Base-by-base conservation (phyloP, 2,888 invertebrate genomes). In the Zelleria hepariella region DNA sequence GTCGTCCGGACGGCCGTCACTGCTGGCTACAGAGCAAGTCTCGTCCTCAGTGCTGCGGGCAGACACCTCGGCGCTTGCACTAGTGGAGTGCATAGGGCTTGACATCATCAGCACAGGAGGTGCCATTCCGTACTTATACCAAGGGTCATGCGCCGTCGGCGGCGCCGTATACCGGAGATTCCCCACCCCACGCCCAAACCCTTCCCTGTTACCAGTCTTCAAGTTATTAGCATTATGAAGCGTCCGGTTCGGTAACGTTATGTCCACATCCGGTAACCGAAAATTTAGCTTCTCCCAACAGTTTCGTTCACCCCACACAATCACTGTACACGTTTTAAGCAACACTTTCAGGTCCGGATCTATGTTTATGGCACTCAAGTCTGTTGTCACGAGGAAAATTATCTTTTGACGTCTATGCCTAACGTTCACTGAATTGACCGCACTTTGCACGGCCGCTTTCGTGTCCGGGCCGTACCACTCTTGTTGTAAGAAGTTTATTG, bases 231-330 rank as follows among this genome's bases (percentile, higher is more conserved):
- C 80, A 65, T 82, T 86, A 75, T 89, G 88, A 74, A 89, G 83
- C 82, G 89, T 90, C 82, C 89, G 89, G 82, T 89, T 88, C 67
- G 91, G 90, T 62, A 90, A 81, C 65, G 89, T 90, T 75, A 89
- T 86, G 76, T 89, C 90, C 68, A 94, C 93, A 79, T 95, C 95
- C 66, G 95, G 95, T 91, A 96, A 93, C 68, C 94, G 93, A 89
- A 91, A 92, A 79, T 94, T 92, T 73, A 97, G 90, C 82, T 96
- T 95, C 73, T 95, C 95, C 96, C 96, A 96, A 90, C 96, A 96
- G 70, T 94, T 91, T 66, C 93, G 93, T 74, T 96, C 96, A 64
- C 94, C 94, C 93, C 94, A 94, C 74, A 94, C 92, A 58, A 93
- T 92, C 72, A 93, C 93, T 68, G 92, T 91, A 91, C 94, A 91